These are phyloP conservation scores for Forpus xanthops DNA, from an alignment of 2,797 vertebrate genomes.

Conservation along the genomic window DNA sequence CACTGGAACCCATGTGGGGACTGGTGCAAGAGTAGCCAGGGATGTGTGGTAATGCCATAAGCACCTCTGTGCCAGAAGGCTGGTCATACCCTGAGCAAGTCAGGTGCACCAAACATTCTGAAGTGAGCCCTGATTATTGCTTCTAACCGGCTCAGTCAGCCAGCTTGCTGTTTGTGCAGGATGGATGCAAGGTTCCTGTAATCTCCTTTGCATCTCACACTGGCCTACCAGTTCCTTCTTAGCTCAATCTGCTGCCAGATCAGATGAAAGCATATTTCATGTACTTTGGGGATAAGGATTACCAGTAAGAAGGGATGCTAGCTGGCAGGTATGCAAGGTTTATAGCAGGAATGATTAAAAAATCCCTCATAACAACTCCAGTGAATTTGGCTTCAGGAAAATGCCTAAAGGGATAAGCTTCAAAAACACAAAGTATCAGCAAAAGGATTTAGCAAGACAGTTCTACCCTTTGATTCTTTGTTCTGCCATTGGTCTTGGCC, in stretches of 20 bases:
- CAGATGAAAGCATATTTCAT: background rate
- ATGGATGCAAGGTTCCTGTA: background rate
- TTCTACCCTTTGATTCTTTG: background rate
- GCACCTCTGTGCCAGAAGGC: background rate
- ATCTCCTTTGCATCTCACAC: background rate
- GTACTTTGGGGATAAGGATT: background rate
- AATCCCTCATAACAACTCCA: rapidly evolving
- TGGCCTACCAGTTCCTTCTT: background rate
- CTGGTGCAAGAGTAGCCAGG: background rate
- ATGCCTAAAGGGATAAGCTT: background rate
- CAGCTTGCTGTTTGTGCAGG: background rate
- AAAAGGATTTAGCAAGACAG: rapidly evolving
- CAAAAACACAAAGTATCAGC: background rate
- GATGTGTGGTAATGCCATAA: background rate
- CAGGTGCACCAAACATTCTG: background rate
- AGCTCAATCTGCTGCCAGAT: background rate
- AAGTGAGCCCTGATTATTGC: background rate
- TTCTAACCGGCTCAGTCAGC: background rate
- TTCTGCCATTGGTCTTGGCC: background rate
- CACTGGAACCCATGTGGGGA: rapidly evolving
- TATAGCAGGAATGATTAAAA: background rate
- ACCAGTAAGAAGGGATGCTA: background rate
- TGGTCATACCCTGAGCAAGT: background rate
- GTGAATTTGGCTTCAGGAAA: background rate
- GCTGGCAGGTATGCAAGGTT: background rate